Evolutionary conservation across 1,140 invertebrate species (phyloP).

Genomic region (Drosophila albomicans): DNA sequence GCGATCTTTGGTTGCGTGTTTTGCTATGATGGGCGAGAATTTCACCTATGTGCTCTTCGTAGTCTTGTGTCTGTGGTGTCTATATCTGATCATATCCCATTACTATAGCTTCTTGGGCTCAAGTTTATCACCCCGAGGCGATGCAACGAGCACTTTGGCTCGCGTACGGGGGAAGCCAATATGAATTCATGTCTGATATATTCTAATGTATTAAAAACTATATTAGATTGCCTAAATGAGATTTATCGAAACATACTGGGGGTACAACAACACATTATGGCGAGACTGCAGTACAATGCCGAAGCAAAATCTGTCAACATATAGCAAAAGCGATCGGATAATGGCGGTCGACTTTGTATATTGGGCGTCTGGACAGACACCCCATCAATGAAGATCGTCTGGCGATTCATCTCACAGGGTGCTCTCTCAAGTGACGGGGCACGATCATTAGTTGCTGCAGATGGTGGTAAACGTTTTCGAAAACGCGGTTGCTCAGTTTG

Average conservation of each 20-base stretch:
- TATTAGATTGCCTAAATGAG: constrained; percentile 1
- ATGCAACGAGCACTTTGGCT: not conserved
- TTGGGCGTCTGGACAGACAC: constrained; percentile 36
- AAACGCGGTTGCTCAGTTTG: constrained; percentile 69
- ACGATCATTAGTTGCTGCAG: not conserved
- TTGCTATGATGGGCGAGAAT: constrained; percentile 68
- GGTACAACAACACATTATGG: constrained; percentile 79
- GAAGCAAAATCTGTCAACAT: constrained; percentile 75
- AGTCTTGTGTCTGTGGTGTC: constrained; percentile 64
- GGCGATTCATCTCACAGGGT: constrained; percentile 60
- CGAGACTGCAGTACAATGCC: constrained; percentile 72
- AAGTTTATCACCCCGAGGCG: constrained; percentile 27
- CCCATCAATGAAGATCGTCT: constrained; percentile 63
- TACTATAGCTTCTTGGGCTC: constrained; percentile 53
- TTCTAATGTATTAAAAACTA: constrained; percentile 27
- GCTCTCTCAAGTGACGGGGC: not conserved
- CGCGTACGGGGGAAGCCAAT: not conserved
- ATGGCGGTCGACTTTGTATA: constrained; percentile 34
- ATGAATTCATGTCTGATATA: constrained; percentile 1
- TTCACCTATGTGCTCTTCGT: constrained; percentile 64
- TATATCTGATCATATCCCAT: constrained; percentile 60
- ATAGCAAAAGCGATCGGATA: constrained; percentile 72
- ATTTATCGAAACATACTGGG: constrained; percentile 73
- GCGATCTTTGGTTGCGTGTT: constrained; percentile 33
- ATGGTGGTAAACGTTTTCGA: not conserved